Evolutionary conservation across 2,113 vertebrate genomes (phyloP).

Genomic region (Gambusia holbrooki): DNA sequence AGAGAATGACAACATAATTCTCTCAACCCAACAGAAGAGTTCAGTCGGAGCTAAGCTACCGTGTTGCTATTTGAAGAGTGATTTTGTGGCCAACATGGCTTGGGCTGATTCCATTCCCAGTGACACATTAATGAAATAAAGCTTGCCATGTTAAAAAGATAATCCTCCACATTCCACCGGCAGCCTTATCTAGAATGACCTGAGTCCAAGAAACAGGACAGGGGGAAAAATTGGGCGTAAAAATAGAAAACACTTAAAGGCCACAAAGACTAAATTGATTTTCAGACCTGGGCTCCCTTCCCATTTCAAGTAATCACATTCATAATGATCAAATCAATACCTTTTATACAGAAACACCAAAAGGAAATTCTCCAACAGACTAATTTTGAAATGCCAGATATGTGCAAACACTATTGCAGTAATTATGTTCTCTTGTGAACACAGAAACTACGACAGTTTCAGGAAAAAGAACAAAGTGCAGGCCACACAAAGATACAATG

Average conservation of each 20-base stretch:
- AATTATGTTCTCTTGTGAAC: constrained; percentile 5
- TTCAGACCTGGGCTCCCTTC: constrained; percentile 20
- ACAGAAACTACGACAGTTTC: constrained; percentile 1
- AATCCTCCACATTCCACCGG: constrained; percentile 55
- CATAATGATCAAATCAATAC: constrained; percentile 44
- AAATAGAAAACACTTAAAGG: constrained; percentile 23
- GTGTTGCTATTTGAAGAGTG: constrained; percentile 60
- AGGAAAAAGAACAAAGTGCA: constrained; percentile 37
- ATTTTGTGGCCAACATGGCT: constrained; percentile 46
- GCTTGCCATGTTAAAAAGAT: constrained; percentile 50
- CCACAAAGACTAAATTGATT: constrained; percentile 40
- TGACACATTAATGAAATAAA: constrained; percentile 53
- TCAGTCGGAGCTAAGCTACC: constrained; percentile 63
- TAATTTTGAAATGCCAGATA: constrained; percentile 29
- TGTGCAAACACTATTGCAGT: constrained; percentile 23
- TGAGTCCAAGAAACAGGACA: constrained; percentile 19
- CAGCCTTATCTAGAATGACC: constrained; percentile 53
- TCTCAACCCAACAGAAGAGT: constrained; percentile 52
- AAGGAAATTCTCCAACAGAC: constrained; percentile 20
- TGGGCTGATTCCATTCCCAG: constrained; percentile 50
- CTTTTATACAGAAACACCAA: constrained; percentile 22
- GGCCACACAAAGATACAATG: constrained; percentile 41
- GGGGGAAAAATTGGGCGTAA: constrained; percentile 33
- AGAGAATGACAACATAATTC: constrained; percentile 70
- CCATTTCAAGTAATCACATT: constrained; percentile 37